These are phyloP conservation scores for Dilophus febrilis DNA, from an alignment of 2,888 invertebrate genomes.

Conservation along the genomic window DNA sequence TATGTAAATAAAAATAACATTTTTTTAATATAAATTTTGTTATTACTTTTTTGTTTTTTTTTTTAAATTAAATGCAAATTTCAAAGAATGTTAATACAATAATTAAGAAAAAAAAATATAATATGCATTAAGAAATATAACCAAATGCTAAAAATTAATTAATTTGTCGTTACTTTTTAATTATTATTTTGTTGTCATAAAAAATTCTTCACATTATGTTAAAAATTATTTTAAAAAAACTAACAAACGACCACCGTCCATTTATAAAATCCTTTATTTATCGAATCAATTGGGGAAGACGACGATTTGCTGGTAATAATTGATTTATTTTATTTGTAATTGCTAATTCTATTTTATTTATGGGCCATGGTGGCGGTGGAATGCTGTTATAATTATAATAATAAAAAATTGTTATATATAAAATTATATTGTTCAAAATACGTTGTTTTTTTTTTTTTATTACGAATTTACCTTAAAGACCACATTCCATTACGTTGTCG, in stretches of 20 bases:
- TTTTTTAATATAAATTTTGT: too few species aligned
- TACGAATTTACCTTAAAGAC: conserved; percentile 10
- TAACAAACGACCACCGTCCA: neutral
- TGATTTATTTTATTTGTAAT: conserved; percentile 9
- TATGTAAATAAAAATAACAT: too few species aligned
- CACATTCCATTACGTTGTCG: conserved; percentile 12
- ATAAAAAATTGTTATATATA: neutral
- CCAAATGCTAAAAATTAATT: too few species aligned
- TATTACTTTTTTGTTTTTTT: too few species aligned
- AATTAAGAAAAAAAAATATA: too few species aligned
- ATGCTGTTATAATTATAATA: conserved; percentile 8
- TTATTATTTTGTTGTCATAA: too few species aligned
- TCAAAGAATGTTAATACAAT: too few species aligned
- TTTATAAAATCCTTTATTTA: neutral
- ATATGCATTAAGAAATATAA: too few species aligned
- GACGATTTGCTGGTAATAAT: conserved; percentile 16
- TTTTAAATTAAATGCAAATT: too few species aligned
- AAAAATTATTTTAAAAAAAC: too few species aligned
- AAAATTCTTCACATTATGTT: too few species aligned
- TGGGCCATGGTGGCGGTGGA: conserved; percentile 14
- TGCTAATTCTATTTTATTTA: conserved; percentile 8
- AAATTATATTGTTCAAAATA: conserved; percentile 1
- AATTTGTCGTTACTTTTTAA: too few species aligned
- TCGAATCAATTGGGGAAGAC: conserved; percentile 23
- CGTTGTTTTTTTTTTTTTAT: neutral